Evolutionary conservation across 2,113 vertebrate genomes (phyloP), one percentile per base, ranked within the genome.

Genomic region (Gallinago media): DNA sequence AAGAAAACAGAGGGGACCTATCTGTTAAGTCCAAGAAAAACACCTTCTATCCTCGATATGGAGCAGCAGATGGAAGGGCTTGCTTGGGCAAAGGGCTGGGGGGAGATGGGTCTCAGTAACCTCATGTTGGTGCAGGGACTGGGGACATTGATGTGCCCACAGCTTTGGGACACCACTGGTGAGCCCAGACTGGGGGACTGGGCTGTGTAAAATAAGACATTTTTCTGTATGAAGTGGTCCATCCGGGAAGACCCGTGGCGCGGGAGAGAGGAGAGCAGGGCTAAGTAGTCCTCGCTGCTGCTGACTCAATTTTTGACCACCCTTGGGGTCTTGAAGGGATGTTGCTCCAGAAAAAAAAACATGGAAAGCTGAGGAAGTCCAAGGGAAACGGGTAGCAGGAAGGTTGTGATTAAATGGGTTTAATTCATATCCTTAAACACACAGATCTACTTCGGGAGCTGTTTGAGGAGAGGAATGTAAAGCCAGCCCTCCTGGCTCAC

Each of bases 161-260:
- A 31, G 22, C 27, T 22, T 2, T 40, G 50, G 36, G 65, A 46
- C 36, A 52, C 23, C 32, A 32, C n/a, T 13, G 44, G 38, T 29
- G 11, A 68, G 15, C 12, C 42, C 84, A 71, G 56, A 26, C 42
- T 29, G 36, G 32, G 16, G 15, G 62, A 42, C 31, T 47, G n/a
- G 26, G 40, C 17, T 68, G 68, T 40, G 31, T 25, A 21, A 68
- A 76, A 50, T 9, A 40, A 50, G 42, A n/a, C 26, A 32, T 32
- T 68, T 80, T 26, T 11, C 47, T 36, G 9, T 9, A 12, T 14
- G 40, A 42, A 42, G 0, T 2, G 55, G 6, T 23, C 50, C 23
- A 44, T 52, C n/a, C 27, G 52, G 34, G 54, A 63, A 55, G 55
- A 78, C 12, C 12, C 0, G 1, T 0, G 22, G 32, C 0, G 1